A percentile compares a stretch with the other conserved stretches of the same genome.
These are phyloP conservation scores for Lepisosteus osseus DNA, from an alignment of 2,113 vertebrate species.

Conservation along the genomic window DNA sequence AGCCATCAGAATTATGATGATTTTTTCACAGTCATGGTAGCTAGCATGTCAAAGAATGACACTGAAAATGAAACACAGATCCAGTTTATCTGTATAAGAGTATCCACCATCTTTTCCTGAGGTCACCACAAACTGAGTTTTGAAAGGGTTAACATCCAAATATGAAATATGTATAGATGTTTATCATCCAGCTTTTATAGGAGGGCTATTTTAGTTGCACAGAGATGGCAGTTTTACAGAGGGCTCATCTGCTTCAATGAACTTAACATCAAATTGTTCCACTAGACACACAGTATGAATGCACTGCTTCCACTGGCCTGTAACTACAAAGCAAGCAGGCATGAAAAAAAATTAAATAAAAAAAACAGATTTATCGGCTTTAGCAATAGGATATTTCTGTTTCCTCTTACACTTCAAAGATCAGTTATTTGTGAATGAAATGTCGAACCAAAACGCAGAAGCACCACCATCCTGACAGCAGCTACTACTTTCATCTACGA, in stretches of 20 bases:
- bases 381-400: too few relatives aligned
- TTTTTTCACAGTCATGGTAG: too few relatives aligned
- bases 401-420: too few relatives aligned
- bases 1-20: too few relatives aligned
- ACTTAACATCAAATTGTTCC: constrained; percentile 3
- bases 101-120: neutral
- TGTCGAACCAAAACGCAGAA: too few relatives aligned
- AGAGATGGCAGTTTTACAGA: too few relatives aligned
- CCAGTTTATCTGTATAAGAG: neutral
- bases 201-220: neutral
- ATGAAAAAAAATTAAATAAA: constrained; percentile 48
- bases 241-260: neutral
- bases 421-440: too few relatives aligned
- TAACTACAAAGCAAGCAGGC: constrained; percentile 34
- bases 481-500: too few relatives aligned
- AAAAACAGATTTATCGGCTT: constrained; percentile 2
- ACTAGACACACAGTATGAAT: constrained; percentile 11
- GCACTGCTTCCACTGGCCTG: constrained; percentile 28
- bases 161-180: neutral
- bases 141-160: neutral
- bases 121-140: neutral
- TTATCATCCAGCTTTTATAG: neutral
- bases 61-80: neutral
- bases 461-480: too few relatives aligned
- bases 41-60: too few relatives aligned